Evolutionary conservation across 1,140 invertebrate species (phyloP).

Genomic region (Coenobita brevimanus): DNA sequence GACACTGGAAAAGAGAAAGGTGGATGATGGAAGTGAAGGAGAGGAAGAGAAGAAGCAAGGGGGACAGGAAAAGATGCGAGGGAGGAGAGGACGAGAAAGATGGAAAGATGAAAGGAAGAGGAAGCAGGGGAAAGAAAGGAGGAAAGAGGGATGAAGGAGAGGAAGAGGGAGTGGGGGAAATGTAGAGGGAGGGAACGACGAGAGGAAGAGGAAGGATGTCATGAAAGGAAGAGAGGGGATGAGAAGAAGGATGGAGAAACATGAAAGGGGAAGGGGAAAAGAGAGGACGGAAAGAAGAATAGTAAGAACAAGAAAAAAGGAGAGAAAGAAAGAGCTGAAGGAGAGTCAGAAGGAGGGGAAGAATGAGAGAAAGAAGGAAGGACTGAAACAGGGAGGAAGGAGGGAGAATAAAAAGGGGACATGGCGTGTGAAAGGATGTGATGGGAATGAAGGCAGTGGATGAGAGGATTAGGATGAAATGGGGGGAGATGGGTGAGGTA

Average conservation of each 20-base stretch:
- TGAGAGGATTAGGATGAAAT: not conserved
- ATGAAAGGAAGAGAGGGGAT: not conserved
- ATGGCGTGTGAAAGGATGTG: not conserved
- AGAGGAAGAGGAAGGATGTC: not conserved
- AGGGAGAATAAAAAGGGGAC: not conserved
- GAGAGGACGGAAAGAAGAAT: not conserved
- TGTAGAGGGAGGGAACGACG: too few species aligned
- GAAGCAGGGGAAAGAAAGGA: not conserved
- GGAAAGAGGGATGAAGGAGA: not conserved
- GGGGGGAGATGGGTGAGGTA: too few species aligned
- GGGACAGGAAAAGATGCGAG: too few species aligned
- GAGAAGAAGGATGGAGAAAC: not conserved
- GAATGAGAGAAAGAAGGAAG: not conserved
- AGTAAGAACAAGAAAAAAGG: not conserved
- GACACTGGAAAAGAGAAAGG: too few species aligned
- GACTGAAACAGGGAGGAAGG: not conserved
- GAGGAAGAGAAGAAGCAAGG: too few species aligned
- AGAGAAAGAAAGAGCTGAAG: not conserved
- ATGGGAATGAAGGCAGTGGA: not conserved
- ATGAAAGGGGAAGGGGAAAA: not conserved
- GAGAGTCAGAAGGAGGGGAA: not conserved
- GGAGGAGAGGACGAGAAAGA: too few species aligned
- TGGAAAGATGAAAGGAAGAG: too few species aligned
- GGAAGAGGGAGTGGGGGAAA: not conserved
- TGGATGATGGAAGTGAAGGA: too few species aligned